These are phyloP conservation scores for Drosophila eohydei DNA, from an alignment of 2,888 invertebrate species.

Conservation along the genomic window DNA sequence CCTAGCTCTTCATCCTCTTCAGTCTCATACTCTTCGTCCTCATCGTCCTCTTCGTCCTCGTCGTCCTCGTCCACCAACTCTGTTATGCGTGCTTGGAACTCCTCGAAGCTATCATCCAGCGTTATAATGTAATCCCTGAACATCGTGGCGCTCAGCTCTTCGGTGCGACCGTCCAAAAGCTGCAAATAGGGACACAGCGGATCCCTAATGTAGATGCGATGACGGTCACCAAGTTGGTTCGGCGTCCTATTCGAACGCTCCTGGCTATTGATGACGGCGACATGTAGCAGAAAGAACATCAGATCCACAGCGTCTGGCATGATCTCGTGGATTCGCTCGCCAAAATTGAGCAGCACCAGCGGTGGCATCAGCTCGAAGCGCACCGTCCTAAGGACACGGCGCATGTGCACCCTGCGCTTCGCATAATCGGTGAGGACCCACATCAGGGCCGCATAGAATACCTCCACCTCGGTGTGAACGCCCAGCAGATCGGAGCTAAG, in stretches of 20 bases:
- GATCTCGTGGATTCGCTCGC: background rate
- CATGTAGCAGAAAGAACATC: background rate
- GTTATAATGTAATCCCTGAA: slow-evolving; percentile 1
- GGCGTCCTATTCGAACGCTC: background rate
- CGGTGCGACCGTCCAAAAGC: background rate
- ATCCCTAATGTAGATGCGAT: slow-evolving; percentile 4
- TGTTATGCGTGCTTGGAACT: background rate
- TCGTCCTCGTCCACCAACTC: background rate
- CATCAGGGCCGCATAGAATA: slow-evolving; percentile 2
- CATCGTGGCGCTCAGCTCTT: background rate
- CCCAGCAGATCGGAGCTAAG: slow-evolving; percentile 2
- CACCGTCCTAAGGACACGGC: background rate
- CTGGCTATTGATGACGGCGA: background rate
- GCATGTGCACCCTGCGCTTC: background rate
- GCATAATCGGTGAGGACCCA: slow-evolving; percentile 8
- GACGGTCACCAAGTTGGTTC: background rate
- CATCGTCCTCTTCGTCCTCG: background rate
- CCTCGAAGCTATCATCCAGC: background rate
- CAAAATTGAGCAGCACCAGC: background rate
- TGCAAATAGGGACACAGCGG: slow-evolving; percentile 4
- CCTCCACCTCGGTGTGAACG: slow-evolving; percentile 12
- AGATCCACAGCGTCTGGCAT: background rate
- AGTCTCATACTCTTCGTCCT: background rate
- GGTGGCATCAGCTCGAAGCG: slow-evolving; percentile 17
- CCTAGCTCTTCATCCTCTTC: background rate